A percentile compares a stretch with the other conserved stretches of the same genome.
Conservation (phyloP, 2,113 vertebrate genomes). For the Odobenus rosmarus region DNA sequence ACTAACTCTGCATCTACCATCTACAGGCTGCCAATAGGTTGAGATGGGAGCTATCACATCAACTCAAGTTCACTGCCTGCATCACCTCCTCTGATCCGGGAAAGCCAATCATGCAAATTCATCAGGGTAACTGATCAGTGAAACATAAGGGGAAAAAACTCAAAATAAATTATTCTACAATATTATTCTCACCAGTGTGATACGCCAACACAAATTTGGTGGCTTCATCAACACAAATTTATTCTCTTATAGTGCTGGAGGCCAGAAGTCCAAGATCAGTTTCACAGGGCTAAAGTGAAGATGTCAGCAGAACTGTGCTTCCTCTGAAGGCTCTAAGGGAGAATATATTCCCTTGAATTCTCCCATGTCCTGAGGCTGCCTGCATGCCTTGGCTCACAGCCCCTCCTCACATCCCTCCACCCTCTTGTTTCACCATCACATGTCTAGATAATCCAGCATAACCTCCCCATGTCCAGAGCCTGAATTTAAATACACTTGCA, state of each 20-base stretch:
- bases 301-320: not conserved
- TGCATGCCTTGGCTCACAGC: not conserved
- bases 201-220: not conserved
- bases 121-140: too few relatives aligned
- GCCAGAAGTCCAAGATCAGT: not conserved
- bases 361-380: accelerated
- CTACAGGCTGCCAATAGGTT: not conserved
- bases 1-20: accelerated
- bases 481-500: not conserved
- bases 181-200: not conserved
- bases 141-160: not conserved
- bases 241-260: not conserved
- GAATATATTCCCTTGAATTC: not conserved
- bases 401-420: not conserved
- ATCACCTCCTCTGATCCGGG: not conserved
- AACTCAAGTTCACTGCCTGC: too few relatives aligned
- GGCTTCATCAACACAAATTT: not conserved
- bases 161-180: not conserved
- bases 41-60: accelerated
- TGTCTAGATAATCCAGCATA: not conserved
- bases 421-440: not conserved
- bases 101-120: not conserved
- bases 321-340: not conserved
- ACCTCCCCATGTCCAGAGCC: not conserved
- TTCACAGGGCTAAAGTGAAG: not conserved